A percentile compares a stretch with the other conserved stretches of the same genome.
Evolutionary conservation across 2,888 invertebrate genomes (phyloP).

Genomic region (Nomada goodeniana): DNA sequence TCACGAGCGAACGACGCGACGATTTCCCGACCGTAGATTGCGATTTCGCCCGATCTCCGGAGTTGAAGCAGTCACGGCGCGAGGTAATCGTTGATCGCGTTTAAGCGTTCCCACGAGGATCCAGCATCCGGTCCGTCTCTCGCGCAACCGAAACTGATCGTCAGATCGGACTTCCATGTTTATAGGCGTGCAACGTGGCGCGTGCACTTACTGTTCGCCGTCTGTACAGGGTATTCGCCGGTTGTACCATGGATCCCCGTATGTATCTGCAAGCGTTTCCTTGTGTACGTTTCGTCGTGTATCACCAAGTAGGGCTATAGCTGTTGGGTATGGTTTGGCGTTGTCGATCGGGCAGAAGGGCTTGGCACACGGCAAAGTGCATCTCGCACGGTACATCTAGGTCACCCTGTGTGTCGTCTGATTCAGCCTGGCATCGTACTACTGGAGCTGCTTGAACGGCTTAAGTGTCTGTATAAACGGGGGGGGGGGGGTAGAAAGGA

Average conservation of each 20-base stretch:
- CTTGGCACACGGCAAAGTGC: conserved; percentile 55
- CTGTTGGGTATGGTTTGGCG: conserved; percentile 31
- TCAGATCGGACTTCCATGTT: conserved; percentile 64
- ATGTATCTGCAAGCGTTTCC: conserved; percentile 40
- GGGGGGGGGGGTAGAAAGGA: background rate
- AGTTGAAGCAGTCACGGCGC: conserved; percentile 18
- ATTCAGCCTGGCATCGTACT: conserved; percentile 27
- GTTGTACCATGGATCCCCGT: conserved; percentile 49
- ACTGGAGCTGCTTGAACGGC: conserved; percentile 12
- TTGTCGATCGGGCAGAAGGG: conserved; percentile 62
- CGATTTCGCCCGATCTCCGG: conserved; percentile 18
- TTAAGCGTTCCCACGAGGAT: conserved; percentile 71
- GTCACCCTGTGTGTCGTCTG: conserved; percentile 27
- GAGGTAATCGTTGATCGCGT: conserved; percentile 59
- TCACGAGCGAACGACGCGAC: conserved; percentile 7
- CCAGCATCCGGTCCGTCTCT: conserved; percentile 24
- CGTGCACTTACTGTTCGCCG: conserved; percentile 63
- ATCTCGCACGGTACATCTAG: conserved; percentile 40
- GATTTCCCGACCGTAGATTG: conserved; percentile 13
- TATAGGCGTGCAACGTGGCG: conserved; percentile 55
- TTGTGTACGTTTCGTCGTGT: conserved; percentile 62
- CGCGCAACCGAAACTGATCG: conserved; percentile 67
- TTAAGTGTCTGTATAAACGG: background rate
- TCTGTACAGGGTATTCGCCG: conserved; percentile 58
- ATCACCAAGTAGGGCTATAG: conserved; percentile 39